phyloP scores from a whole-genome alignment of 1,140 invertebrate species.

The Trigoniulus corallinus region DNA sequence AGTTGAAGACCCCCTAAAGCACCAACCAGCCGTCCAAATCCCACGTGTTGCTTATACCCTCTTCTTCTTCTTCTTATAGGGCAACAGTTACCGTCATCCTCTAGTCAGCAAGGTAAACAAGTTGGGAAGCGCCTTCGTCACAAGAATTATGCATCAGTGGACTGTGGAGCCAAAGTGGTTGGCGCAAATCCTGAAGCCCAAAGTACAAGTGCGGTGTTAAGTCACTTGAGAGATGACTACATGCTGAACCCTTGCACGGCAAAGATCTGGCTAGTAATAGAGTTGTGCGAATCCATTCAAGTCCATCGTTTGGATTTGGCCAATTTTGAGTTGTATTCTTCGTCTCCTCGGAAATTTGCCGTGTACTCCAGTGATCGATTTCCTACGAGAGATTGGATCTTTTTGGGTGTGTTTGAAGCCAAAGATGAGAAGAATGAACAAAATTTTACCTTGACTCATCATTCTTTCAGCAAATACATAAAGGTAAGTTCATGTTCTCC shows the following conservation, averaged over 20 bases:
- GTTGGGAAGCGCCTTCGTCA: slow-evolving; percentile 15
- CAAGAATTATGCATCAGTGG: slow-evolving; percentile 86
- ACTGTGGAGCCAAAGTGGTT: slow-evolving; percentile 94
- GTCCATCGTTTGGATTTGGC: slow-evolving; percentile 86
- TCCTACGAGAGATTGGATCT: slow-evolving; percentile 79
- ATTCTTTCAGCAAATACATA: slow-evolving; percentile 85
- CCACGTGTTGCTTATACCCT: too few relatives aligned
- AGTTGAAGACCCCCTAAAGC: too few relatives aligned
- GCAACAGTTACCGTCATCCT: neutral
- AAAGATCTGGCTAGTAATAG: slow-evolving; percentile 85
- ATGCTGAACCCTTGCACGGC: slow-evolving; percentile 90
- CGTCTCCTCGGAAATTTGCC: slow-evolving; percentile 73
- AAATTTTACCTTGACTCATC: slow-evolving; percentile 57
- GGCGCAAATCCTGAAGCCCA: slow-evolving; percentile 77
- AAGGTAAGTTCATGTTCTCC: slow-evolving; percentile 21
- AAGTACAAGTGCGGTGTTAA: slow-evolving; percentile 66
- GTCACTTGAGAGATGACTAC: slow-evolving; percentile 83
- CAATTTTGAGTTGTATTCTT: slow-evolving; percentile 97
- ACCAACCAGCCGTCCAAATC: too few relatives aligned
- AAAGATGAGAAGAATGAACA: slow-evolving; percentile 75
- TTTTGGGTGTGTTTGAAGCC: slow-evolving; percentile 69
- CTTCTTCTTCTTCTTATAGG: neutral
- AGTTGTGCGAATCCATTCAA: slow-evolving; percentile 93
- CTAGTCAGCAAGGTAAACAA: slow-evolving; percentile 13
- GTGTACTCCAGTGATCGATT: slow-evolving; percentile 72